Percentiles rank a stretch among this genome's conserved stretches.
phyloP scores from a whole-genome alignment of 1,140 invertebrate species.

The Drosophila albomicans region DNA sequence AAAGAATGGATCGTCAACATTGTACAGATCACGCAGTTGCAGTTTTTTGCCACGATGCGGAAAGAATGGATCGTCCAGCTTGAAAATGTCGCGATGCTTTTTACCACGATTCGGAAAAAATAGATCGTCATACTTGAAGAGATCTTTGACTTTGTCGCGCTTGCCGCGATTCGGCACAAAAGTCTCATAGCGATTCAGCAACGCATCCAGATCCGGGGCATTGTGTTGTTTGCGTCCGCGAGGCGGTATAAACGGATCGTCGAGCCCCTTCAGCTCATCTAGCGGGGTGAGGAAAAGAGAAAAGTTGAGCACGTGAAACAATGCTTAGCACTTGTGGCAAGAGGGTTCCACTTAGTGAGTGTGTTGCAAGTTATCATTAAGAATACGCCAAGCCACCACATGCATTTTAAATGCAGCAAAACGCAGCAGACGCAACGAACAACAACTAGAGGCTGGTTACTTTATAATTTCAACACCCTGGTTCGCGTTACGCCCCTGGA shows the following conservation, averaged over 20 bases:
- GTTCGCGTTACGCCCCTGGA: slow-evolving; percentile 33
- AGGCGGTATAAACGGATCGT: slow-evolving; percentile 81
- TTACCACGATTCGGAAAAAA: slow-evolving; percentile 84
- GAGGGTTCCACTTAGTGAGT: slow-evolving; percentile 17
- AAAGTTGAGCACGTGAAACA: not conserved
- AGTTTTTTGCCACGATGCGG: slow-evolving; percentile 79
- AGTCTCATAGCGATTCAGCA: slow-evolving; percentile 73
- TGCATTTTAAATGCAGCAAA: slow-evolving; percentile 42
- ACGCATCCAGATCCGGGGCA: slow-evolving; percentile 65
- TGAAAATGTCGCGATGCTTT: slow-evolving; percentile 64
- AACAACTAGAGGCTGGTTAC: slow-evolving; percentile 12
- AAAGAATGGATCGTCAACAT: slow-evolving; percentile 74
- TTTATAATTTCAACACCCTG: slow-evolving; percentile 49
- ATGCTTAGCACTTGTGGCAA: slow-evolving; percentile 2
- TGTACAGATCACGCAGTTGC: slow-evolving; percentile 72
- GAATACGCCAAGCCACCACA: slow-evolving; percentile 32
- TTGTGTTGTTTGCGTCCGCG: slow-evolving; percentile 79
- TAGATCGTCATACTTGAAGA: slow-evolving; percentile 83
- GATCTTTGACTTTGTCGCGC: slow-evolving; percentile 81
- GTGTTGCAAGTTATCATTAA: slow-evolving; percentile 25
- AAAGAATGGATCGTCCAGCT: slow-evolving; percentile 69
- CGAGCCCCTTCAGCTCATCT: slow-evolving; percentile 51
- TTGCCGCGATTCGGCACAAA: slow-evolving; percentile 83
- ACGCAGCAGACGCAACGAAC: slow-evolving; percentile 3
- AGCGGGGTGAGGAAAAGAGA: not conserved